Percentiles rank a stretch among this genome's conserved stretches.
phyloP scores from a whole-genome alignment of 1,140 invertebrate species.

The Apis florea region DNA sequence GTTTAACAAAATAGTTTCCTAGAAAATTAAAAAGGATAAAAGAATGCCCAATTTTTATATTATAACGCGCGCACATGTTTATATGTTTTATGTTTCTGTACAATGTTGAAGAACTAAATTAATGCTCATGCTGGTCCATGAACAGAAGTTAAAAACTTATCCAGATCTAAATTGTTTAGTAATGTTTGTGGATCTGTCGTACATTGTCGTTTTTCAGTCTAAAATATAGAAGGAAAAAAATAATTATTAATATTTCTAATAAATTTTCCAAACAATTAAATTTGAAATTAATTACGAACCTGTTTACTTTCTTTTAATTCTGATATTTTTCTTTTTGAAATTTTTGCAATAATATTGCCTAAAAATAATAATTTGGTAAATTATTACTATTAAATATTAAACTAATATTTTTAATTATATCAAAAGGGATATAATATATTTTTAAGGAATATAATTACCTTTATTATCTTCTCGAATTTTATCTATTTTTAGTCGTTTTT shows the following conservation, averaged over 20 bases:
- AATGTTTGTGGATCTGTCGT: slow-evolving; percentile 63
- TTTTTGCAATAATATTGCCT: slow-evolving; percentile 47
- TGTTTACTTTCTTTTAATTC: slow-evolving; percentile 54
- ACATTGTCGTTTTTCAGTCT: slow-evolving; percentile 62
- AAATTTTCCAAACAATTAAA: slow-evolving; percentile 5
- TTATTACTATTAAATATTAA: background rate
- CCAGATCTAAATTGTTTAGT: slow-evolving; percentile 65
- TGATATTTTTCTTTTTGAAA: slow-evolving; percentile 55
- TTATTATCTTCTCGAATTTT: slow-evolving; percentile 26
- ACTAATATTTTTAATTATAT: background rate
- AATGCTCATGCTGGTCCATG: slow-evolving; percentile 65
- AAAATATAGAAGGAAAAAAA: slow-evolving; percentile 14
- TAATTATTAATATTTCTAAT: background rate
- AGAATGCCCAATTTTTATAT: background rate
- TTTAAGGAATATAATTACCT: slow-evolving; percentile 35
- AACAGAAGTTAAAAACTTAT: slow-evolving; percentile 69
- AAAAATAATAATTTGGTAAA: slow-evolving; percentile 3
- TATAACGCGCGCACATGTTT: background rate
- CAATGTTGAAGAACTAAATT: slow-evolving; percentile 10
- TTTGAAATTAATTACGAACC: slow-evolving; percentile 49
- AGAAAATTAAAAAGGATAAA: background rate
- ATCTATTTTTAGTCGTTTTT: slow-evolving; percentile 24
- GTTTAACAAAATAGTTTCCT: background rate
- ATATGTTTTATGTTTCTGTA: slow-evolving; percentile 7
- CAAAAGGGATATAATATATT: background rate